These are phyloP conservation scores for Syrista parreyssii DNA, from an alignment of 2,888 invertebrate species.

Conservation along the genomic window DNA sequence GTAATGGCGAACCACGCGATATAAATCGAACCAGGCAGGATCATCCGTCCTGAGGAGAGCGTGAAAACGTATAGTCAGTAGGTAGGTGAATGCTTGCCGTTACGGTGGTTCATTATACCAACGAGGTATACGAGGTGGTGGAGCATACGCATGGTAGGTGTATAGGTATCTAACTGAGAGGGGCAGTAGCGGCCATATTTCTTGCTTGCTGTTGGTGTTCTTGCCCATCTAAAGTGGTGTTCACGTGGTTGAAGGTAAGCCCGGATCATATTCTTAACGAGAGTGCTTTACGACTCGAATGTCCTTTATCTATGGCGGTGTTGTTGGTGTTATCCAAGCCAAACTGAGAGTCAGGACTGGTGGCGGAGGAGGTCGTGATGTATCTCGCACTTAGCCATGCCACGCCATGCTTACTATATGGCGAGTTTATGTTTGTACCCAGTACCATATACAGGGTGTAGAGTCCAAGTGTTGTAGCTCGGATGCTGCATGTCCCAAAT, in stretches of 20 bases:
- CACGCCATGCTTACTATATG: slow-evolving; percentile 33
- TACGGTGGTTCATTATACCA: slow-evolving; percentile 48
- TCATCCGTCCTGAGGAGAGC: slow-evolving; percentile 44
- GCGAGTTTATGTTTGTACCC: slow-evolving; percentile 4
- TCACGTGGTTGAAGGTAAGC: slow-evolving; percentile 57
- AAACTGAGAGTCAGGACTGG: slow-evolving; percentile 33
- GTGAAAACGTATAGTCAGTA: slow-evolving; percentile 32
- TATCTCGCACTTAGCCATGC: slow-evolving; percentile 62
- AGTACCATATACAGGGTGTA: not conserved
- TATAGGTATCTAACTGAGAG: slow-evolving; percentile 46
- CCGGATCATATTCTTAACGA: slow-evolving; percentile 66
- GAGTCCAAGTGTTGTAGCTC: not conserved
- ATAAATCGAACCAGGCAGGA: slow-evolving; percentile 48
- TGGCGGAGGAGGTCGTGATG: slow-evolving; percentile 54
- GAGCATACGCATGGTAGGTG: slow-evolving; percentile 17
- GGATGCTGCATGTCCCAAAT: not conserved
- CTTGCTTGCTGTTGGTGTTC: slow-evolving; percentile 19
- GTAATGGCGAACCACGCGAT: slow-evolving; percentile 46
- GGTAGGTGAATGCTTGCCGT: slow-evolving; percentile 30
- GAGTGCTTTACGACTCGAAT: slow-evolving; percentile 61
- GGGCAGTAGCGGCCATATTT: slow-evolving; percentile 55
- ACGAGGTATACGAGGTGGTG: slow-evolving; percentile 35
- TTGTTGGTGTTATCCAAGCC: slow-evolving; percentile 62
- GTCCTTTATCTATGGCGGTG: slow-evolving; percentile 62
- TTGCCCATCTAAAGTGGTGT: slow-evolving; percentile 15